phyloP scores from a whole-genome alignment of 2,888 invertebrate genomes.

The Amiota mariae region DNA sequence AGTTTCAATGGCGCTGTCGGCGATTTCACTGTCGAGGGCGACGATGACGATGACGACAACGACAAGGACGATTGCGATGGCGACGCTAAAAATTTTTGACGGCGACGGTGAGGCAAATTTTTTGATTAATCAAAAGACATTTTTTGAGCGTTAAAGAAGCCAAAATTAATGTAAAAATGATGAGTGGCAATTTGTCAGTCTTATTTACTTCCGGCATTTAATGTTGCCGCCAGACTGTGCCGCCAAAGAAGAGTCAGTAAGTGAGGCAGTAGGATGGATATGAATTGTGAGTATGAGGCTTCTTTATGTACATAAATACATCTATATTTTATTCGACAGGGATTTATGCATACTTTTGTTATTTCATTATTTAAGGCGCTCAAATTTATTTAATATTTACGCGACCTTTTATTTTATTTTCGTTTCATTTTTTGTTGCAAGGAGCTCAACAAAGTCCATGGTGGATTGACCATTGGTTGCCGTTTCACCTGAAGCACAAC shows the following conservation, averaged over 20 bases:
- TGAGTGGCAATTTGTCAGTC: constrained; percentile 72
- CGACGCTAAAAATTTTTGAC: background rate
- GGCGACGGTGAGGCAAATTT: constrained; percentile 51
- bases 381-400: constrained; percentile 29
- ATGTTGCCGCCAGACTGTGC: constrained; percentile 50
- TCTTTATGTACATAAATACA: constrained; percentile 18
- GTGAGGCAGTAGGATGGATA: background rate
- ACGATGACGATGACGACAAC: background rate
- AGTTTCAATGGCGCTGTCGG: background rate
- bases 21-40: background rate
- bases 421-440: background rate
- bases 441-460: background rate
- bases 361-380: constrained; percentile 23
- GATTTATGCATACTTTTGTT: constrained; percentile 28
- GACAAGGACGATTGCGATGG: background rate
- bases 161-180: constrained; percentile 72
- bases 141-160: constrained; percentile 64
- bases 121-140: constrained; percentile 68
- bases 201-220: constrained; percentile 69
- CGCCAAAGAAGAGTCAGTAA: background rate
- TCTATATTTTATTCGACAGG: constrained; percentile 20
- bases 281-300: background rate
- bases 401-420: constrained; percentile 23
- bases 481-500: constrained; percentile 39
- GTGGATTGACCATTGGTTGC: too few relatives aligned